Evolutionary conservation across 2,888 invertebrate genomes (phyloP).

Genomic region (Peribatodes rhomboidaria): DNA sequence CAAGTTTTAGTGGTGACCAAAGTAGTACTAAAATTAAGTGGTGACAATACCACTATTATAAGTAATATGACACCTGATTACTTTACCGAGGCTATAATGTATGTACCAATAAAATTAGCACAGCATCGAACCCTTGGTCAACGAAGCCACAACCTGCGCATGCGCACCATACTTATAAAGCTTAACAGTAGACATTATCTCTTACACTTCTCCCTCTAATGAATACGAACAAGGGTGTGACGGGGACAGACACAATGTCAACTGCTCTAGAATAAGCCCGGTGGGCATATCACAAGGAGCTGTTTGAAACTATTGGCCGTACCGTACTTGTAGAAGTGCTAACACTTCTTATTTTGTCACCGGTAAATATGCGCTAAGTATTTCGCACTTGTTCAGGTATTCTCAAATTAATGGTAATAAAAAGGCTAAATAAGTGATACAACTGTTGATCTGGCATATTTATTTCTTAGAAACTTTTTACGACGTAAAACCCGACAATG

Average conservation of each 20-base stretch:
- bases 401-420: slow-evolving; percentile 58
- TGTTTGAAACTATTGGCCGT: background rate
- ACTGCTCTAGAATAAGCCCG: background rate
- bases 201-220: background rate
- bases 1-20: too few species aligned
- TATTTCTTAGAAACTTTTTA: slow-evolving; percentile 51
- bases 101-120: background rate
- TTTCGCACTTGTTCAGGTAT: slow-evolving; percentile 47
- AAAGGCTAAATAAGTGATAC: slow-evolving; percentile 57
- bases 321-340: slow-evolving; percentile 28
- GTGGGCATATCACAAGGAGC: background rate
- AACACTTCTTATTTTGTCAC: slow-evolving; percentile 41
- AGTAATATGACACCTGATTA: too few species aligned
- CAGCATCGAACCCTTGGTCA: background rate
- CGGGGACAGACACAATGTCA: background rate
- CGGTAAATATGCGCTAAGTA: slow-evolving; percentile 40
- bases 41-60: too few species aligned
- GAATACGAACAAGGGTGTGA: background rate
- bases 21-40: too few species aligned
- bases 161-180: background rate
- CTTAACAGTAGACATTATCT: background rate
- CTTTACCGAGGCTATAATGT: too few species aligned
- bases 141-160: too few species aligned
- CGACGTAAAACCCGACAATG: slow-evolving; percentile 30
- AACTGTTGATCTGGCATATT: slow-evolving; percentile 49